Conservation (phyloP, 2,888 invertebrate genomes). For the Mythimna ferrago region DNA sequence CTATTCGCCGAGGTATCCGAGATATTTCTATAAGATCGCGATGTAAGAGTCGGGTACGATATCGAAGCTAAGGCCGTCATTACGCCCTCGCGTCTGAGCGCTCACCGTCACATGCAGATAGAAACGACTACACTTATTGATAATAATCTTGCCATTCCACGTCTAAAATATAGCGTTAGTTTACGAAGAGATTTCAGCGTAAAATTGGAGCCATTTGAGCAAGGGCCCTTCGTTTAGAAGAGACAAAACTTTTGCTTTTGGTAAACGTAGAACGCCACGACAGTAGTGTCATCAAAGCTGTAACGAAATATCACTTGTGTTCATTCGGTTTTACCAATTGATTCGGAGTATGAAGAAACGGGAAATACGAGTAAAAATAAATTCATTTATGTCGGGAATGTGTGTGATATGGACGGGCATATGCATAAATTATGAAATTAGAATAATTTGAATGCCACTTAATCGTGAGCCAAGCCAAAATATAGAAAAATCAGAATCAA, state of each 20-base stretch:
- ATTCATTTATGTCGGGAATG: too few relatives aligned
- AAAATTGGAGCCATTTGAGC: neutral
- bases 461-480: neutral
- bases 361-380: too few relatives aligned
- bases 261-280: too few relatives aligned
- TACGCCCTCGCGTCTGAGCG: slow-evolving; percentile 60
- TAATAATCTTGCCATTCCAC: slow-evolving; percentile 49
- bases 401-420: too few relatives aligned
- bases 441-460: too few relatives aligned
- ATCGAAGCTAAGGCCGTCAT: slow-evolving; percentile 54
- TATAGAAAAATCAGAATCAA: neutral
- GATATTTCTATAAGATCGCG: slow-evolving; percentile 55
- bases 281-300: too few relatives aligned
- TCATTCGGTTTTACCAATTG: too few relatives aligned
- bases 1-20: slow-evolving; percentile 47
- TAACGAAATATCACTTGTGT: too few relatives aligned
- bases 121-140: slow-evolving; percentile 58
- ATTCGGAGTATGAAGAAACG: too few relatives aligned
- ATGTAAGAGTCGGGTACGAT: slow-evolving; percentile 26
- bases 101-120: slow-evolving; percentile 51
- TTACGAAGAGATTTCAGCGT: slow-evolving; percentile 1
- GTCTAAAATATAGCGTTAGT: neutral
- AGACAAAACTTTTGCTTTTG: neutral
- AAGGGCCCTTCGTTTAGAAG: neutral
- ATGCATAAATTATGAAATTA: too few relatives aligned